These are phyloP conservation scores for Enteromius paludinosus DNA, from an alignment of 2,797 vertebrate genomes.

Conservation along the genomic window DNA sequence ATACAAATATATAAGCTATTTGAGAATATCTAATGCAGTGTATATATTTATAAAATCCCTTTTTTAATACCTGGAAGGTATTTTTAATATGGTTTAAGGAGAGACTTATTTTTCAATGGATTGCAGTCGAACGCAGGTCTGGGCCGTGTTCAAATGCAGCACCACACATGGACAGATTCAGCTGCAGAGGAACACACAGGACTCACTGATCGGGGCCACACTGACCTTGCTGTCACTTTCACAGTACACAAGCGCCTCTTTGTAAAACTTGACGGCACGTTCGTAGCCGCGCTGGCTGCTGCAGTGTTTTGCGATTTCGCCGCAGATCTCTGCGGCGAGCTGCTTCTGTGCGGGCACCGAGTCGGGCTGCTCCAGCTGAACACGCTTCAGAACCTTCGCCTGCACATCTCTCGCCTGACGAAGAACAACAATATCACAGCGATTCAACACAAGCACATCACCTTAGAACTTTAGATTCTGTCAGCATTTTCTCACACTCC, in stretches of 20 bases:
- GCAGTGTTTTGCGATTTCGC: slow-evolving; percentile 94
- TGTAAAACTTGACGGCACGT: slow-evolving; percentile 97
- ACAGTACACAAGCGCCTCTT: slow-evolving; percentile 98
- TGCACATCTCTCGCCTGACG: slow-evolving; percentile 91
- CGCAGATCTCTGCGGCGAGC: slow-evolving; percentile 93
- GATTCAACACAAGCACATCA: not conserved
- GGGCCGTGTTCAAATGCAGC: slow-evolving; percentile 4
- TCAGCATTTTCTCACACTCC: not conserved
- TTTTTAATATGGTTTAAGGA: not conserved
- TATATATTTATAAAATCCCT: not conserved
- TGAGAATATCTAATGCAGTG: not conserved
- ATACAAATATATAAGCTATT: not conserved
- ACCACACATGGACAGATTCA: slow-evolving; percentile 59
- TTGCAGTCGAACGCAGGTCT: not conserved
- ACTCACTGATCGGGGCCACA: slow-evolving; percentile 72
- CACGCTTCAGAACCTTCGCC: slow-evolving; percentile 90
- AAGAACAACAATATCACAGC: not conserved
- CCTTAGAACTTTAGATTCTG: too few relatives aligned
- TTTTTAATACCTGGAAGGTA: not conserved
- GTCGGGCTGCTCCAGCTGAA: slow-evolving; percentile 92
- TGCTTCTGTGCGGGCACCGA: slow-evolving; percentile 88
- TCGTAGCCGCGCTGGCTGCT: slow-evolving; percentile 92
- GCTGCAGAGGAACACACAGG: slow-evolving; percentile 79
- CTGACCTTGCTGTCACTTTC: slow-evolving; percentile 96
- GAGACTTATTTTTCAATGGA: not conserved